A percentile compares a stretch with the other conserved stretches of the same genome.
These are phyloP conservation scores for Aradus depressus DNA, from an alignment of 2,888 invertebrate species.

Conservation along the genomic window DNA sequence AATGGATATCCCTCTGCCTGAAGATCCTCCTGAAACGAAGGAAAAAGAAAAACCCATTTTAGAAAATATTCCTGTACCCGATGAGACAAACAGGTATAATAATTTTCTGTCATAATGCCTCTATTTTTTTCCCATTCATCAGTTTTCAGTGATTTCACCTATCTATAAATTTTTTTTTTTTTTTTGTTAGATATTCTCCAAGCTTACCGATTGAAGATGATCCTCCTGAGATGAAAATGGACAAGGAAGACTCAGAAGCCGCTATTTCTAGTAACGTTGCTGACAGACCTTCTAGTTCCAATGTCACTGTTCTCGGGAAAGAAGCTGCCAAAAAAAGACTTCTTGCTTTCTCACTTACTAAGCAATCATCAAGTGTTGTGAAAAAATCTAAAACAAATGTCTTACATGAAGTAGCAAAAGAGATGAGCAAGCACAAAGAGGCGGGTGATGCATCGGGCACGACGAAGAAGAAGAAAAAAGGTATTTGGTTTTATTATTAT, in stretches of 20 bases:
- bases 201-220: constrained; percentile 25
- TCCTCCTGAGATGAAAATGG: constrained; percentile 8
- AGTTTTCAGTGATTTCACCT: neutral
- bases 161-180: neutral
- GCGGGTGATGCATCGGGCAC: constrained; percentile 5
- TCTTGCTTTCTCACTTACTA: constrained; percentile 37
- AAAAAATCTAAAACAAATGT: constrained; percentile 21
- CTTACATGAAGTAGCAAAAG: constrained; percentile 16
- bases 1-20: constrained; percentile 25
- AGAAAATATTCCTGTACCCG: constrained; percentile 16
- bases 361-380: constrained; percentile 27
- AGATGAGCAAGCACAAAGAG: constrained; percentile 10
- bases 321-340: constrained; percentile 38
- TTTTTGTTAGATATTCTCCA: constrained; percentile 20
- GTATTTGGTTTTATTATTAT: constrained; percentile 1
- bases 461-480: constrained; percentile 20
- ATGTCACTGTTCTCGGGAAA: constrained; percentile 32
- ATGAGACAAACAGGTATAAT: constrained; percentile 19
- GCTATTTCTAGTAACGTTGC: constrained; percentile 4
- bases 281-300: constrained; percentile 6
- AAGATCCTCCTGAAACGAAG: neutral
- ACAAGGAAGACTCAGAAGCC: constrained; percentile 1
- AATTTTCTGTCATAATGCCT: neutral
- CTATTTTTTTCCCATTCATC: neutral
- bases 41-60: neutral